Evolutionary conservation across 2,113 vertebrate genomes (phyloP), one percentile per base, ranked within the genome.

Genomic region (Pedionomus torquatus): DNA sequence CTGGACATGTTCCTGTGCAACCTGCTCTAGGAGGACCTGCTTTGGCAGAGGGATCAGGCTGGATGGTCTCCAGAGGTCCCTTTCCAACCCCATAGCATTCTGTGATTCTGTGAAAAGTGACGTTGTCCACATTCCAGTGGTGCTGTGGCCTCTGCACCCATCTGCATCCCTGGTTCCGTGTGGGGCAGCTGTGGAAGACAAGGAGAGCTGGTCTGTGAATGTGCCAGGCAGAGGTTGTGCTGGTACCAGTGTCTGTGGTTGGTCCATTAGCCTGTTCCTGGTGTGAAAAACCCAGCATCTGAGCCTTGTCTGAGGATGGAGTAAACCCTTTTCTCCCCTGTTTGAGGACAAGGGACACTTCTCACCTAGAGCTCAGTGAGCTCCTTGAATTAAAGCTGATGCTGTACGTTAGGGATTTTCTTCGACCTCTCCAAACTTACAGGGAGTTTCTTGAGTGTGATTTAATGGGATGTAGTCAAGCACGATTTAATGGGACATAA

Each of bases 401-500:
- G 43, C 46, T 12, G 9, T 31, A 31, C 3, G 1, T 10, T 44
- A 25, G 60, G 69, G 64, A 41, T 18, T 82, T 95, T 52, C 49
- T 26, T 17, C 41, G 41, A 51, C 46, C 28, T 82, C 41, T 86
- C 69, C 39, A 79, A 86, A 35, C 69, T 55, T 55, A 9, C 14
- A 17, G 52, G 51, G 71, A 51, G 58, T 75, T 94, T 72, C 70
- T 63, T 70, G 83, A 83, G 60, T 3, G 1, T 83, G 90, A 93
- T 97, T 95, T 96, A 97, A 65, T 76, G 46, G 79, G n/a, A 33
- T 1, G 3, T 80, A 58, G 72, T 75, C 31, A 48, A 39, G 77
- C 28, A 18, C 77, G 87, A 95, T 95, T 96, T 96, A 97, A 83
- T 92, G 79, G 85, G 63, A 54, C 51, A 75, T 89, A 86, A 93